Conservation (phyloP, 2,888 invertebrate species). For the Folsomia manolachei region DNA sequence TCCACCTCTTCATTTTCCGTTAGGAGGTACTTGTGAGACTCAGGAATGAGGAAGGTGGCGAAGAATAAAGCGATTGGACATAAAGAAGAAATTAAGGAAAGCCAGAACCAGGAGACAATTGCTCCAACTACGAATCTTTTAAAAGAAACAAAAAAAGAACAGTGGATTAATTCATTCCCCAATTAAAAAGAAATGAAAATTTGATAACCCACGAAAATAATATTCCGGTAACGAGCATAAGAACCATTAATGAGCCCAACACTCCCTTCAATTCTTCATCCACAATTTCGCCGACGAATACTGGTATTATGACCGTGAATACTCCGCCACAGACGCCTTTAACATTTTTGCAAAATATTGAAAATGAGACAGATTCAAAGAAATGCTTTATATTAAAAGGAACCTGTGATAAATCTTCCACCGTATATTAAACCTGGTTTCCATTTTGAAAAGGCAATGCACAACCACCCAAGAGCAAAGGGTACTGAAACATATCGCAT, state of each 20-base stretch:
- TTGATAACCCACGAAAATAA: no score
- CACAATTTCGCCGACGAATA: conserved; percentile 77
- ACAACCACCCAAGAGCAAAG: conserved; percentile 63
- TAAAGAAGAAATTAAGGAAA: no score
- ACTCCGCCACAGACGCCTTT: conserved; percentile 35
- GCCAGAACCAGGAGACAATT: no score
- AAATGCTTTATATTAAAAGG: no score
- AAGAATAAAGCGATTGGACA: no score
- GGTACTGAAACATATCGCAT: conserved; percentile 35
- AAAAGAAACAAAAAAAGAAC: no score
- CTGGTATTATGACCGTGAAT: conserved; percentile 64
- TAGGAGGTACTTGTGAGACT: background rate
- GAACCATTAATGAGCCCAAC: conserved; percentile 80
- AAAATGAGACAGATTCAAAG: background rate
- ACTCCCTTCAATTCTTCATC: conserved; percentile 78
- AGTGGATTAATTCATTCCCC: no score
- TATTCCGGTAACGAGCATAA: conserved; percentile 64
- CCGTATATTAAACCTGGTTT: conserved; percentile 69
- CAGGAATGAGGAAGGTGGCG: no score
- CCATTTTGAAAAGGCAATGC: conserved; percentile 74
- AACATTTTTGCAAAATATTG: background rate
- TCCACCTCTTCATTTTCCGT: background rate
- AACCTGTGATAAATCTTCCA: conserved; percentile 70
- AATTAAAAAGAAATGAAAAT: no score
- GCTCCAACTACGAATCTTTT: no score